Base-by-base conservation (phyloP, 1,140 invertebrate genomes). In the Zaprionus davidi region DNA sequence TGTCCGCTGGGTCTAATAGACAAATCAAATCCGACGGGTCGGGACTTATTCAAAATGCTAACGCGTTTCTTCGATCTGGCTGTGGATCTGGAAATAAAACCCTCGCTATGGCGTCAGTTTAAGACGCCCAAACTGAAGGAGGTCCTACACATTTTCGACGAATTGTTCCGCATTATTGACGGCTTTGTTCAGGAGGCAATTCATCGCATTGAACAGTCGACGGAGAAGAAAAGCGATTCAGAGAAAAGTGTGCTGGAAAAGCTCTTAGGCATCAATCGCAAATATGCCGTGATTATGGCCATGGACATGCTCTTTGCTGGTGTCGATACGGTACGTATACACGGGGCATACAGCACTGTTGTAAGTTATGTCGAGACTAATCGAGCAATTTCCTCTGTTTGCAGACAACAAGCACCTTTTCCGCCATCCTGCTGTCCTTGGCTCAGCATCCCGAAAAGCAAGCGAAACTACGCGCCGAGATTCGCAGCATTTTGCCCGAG, bases 301-400 rank as follows among this genome's bases (percentile, higher is more conserved):
- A 93, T 94, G 68, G 96, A 97, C 85, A 95, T 96, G 94, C 78
- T 97, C 36, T 93, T 96, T 44, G 96, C 95, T 22, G 96, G 96
- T 38, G 94, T 97, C 46, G 96, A 97, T 92, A 97, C 96, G 70
- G 95, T 96, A 93, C n/a, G 41, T 46, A 17, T 17, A 44, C 28
- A 22, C 22, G 22, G 41, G 0, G 7, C 2, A 20, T 20, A 9
- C 7, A 7, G 7, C 28, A 2, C 28, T 31, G 24, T 26, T 26
- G 4, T 26, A 6, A 17, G 6, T 46, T 3, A n/a, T 44, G 15
- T 44, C 41, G 41, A 20, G 41, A 46, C n/a, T 20, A 24, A 71
- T 49, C 3, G 31, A 34, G 9, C 22, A 51, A 22, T 20, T 38
- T 20, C 15, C 26, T 20, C 24, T 53, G 26, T 38, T 60, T 58